Base-by-base conservation (phyloP, 2,113 vertebrate species). In the Calidris pugnax region DNA sequence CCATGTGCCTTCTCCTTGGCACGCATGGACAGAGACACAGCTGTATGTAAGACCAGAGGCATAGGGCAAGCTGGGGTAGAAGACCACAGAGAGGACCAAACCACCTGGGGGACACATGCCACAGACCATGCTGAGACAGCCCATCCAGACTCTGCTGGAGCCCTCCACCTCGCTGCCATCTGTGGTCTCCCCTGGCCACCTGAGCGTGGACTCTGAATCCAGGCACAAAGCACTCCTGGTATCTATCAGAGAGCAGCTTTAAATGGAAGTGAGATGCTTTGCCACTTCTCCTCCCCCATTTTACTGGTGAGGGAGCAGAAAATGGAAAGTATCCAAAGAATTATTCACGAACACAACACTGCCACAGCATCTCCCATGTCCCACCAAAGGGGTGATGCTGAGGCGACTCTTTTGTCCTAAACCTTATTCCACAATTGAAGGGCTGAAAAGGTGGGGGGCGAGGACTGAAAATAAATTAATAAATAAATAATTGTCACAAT, bases 111-210 rank as follows among this genome's bases (percentile, higher is more conserved):
- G 6, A 51, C 17, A 35, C 0, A 2, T 4, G 1, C 39, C 85
- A 53, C 33, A 85, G 45, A 27, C 55, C 3, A 0, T 48, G 12
- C 35, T 3, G 6, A 64, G 20, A 41, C 14, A 90, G 30, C 62
- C 24, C 1, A 0, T 27, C 37, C 27, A 12, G 64, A 21, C 23
- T 74, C 78, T 62, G 66, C 28, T 5, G 0, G 9, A 55, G 50
- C 6, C 11, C 32, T 91, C 57, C 59, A 55, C 37, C 80, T 91
- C 3, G 0, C 55, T 85, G 56, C 79, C 50, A 8, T 35, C 67
- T 75, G 30, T 63, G 51, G 27, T 53, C 26, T 74, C 41, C 55
- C 20, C 21, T 0, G 0, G 26, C 1, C 48, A 9, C 16, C 48
- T 0, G 0, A 30, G 60, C 56, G 80, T 4, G 20, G 60, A 21